Evolutionary conservation across 2,888 invertebrate genomes (phyloP).

Genomic region (Sphaerophoria taeniata): DNA sequence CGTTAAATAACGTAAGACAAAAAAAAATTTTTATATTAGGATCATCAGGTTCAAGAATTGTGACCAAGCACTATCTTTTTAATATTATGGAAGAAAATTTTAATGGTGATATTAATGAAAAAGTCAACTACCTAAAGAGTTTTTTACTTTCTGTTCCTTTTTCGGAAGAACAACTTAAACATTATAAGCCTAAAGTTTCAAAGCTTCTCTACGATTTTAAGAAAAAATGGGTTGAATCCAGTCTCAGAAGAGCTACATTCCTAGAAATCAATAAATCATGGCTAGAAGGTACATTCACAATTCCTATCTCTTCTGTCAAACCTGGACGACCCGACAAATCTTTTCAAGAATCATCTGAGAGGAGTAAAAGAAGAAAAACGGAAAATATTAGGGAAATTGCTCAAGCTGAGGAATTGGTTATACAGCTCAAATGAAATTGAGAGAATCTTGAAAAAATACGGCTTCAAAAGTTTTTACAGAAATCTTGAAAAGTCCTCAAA

Average conservation of each 20-base stretch:
- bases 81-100: no score
- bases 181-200: no score
- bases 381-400: conserved; percentile 1
- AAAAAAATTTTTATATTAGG: no score
- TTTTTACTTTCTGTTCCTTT: no score
- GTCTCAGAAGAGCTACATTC: conserved; percentile 1
- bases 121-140: no score
- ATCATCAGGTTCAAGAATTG: no score
- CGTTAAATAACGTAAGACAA: no score
- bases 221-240: conserved; percentile 29
- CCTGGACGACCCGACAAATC: conserved; percentile 26
- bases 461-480: background rate
- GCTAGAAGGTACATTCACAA: conserved; percentile 13
- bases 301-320: conserved; percentile 24
- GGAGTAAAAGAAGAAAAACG: conserved; percentile 18
- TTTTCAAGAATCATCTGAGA: conserved; percentile 22
- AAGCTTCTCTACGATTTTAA: conserved; percentile 7
- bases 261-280: conserved; percentile 1
- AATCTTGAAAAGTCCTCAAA: conserved; percentile 6
- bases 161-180: no score
- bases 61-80: no score
- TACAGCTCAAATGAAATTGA: conserved; percentile 16
- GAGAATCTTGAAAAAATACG: background rate
- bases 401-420: conserved; percentile 10
- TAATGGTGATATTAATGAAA: no score